Conservation (phyloP, 2,113 vertebrate species). For the Trogon surrucura region DNA sequence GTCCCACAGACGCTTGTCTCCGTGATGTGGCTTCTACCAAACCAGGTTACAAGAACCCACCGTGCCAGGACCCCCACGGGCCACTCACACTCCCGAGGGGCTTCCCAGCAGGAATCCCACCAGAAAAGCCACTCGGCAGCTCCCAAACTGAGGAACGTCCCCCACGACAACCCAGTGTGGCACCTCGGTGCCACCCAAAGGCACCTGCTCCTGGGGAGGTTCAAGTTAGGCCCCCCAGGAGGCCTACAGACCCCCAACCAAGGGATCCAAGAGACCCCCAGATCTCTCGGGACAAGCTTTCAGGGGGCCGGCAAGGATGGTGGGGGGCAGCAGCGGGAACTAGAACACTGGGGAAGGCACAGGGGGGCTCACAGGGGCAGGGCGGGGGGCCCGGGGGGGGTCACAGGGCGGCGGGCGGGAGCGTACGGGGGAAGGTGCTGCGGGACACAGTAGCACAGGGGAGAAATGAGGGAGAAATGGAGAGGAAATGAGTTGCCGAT, state of each 20-base stretch:
- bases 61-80: accelerated
- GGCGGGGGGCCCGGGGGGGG: too few relatives aligned
- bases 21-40: accelerated
- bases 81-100: too few relatives aligned
- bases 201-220: background rate
- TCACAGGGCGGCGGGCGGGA: too few relatives aligned
- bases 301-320: background rate
- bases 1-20: background rate
- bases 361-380: too few relatives aligned
- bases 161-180: background rate
- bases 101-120: background rate
- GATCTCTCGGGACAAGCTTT: background rate
- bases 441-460: too few relatives aligned
- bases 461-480: too few relatives aligned
- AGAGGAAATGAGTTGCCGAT: too few relatives aligned
- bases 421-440: too few relatives aligned
- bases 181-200: background rate
- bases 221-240: accelerated
- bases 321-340: background rate
- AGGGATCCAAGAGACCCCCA: too few relatives aligned
- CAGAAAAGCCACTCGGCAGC: background rate
- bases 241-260: background rate
- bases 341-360: too few relatives aligned
- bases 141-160: accelerated
- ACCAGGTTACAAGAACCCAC: too few relatives aligned